phyloP scores from a whole-genome alignment of 2,113 vertebrate species.

The Calidris pygmaea region DNA sequence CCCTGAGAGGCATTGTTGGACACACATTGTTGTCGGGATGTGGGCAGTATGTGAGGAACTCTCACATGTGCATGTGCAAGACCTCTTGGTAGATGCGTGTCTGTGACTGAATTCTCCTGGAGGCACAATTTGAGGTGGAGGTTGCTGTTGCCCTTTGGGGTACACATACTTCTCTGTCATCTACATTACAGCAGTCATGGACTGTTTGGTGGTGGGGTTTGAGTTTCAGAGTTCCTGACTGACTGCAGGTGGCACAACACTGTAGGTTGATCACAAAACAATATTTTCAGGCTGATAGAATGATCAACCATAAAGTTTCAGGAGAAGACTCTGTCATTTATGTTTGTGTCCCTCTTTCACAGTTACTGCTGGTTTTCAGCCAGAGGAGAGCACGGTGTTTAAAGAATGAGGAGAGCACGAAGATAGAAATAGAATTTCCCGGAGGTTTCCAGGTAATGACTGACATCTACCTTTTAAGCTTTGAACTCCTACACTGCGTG shows the following conservation, averaged over 20 bases:
- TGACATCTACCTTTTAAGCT: background rate
- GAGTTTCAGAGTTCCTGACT: background rate
- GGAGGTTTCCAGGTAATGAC: background rate
- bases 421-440: background rate
- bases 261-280: background rate
- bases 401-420: background rate
- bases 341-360: background rate
- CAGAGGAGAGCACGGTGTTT: background rate
- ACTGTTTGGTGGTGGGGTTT: background rate
- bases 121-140: background rate
- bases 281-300: background rate
- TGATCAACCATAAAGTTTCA: background rate
- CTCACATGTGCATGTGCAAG: background rate
- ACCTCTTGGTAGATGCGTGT: background rate
- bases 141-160: background rate
- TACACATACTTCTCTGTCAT: background rate
- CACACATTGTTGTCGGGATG: background rate
- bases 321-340: background rate
- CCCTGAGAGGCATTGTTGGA: background rate
- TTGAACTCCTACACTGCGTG: background rate
- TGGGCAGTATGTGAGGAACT: background rate
- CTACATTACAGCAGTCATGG: background rate
- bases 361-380: background rate
- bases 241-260: background rate
- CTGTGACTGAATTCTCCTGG: background rate